Base-by-base conservation (phyloP, 2,888 invertebrate species). In the Maniola hyperantus region DNA sequence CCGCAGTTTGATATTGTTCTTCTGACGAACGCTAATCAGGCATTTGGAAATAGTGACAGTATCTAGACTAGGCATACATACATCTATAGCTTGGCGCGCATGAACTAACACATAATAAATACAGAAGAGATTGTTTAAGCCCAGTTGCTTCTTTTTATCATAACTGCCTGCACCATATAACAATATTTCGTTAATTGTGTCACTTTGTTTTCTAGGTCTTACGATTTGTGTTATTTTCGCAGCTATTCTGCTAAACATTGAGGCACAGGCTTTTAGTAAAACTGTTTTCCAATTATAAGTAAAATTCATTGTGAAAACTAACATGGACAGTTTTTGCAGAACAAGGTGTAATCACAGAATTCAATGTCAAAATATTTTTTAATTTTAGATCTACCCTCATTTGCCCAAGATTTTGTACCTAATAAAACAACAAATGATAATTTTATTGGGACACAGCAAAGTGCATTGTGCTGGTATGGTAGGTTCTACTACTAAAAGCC, bases 101-200 rank as follows among this genome's bases (percentile, higher is more conserved):
- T 84, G 82, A 10, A 79, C 73, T 59, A 88, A 76, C 13, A 86
- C 72, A 69, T 84, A 85, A 66, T 80, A 80, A 65, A 88, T 84
- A 67, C 85, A 85, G 59, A 79, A 76, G 5, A 88, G 73, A 72
- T 89, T 87, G 64, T 83, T 80, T 34, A 84, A 71, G 13, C 84
- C 87, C 15, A 79, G 72, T 75, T 83, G 72, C 65, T 77, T 76
- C 58, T 70, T 80, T 39, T 69, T 71, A 36, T 79, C 75, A 62
- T 80, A 78, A 42, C 82, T 77, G 6, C 78, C 77, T 10, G 75
- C 78, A 55, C 87, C 87, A 68, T 88, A 87, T 50, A 88, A 78
- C 60, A 89, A 73, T 1, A 89, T 77, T 76, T 87, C 84, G 73
- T 88, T 85, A 11, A 87, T 77, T 1, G 71, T 66, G 4, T 81